Evolutionary conservation across 2,113 vertebrate species (phyloP).

Genomic region (Anhinga anhinga): DNA sequence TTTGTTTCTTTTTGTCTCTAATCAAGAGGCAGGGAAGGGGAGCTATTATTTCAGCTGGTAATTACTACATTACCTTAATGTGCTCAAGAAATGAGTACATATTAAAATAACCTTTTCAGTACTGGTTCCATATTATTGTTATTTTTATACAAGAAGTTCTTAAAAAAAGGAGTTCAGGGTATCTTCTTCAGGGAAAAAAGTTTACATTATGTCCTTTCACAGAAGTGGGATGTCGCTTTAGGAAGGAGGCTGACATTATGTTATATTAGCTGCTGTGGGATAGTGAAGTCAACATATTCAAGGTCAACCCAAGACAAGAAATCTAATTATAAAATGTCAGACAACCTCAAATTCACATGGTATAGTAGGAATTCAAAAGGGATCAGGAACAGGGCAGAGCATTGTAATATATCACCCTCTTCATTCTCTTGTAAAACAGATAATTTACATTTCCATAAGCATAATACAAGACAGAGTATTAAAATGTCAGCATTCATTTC

Average conservation of each 20-base stretch:
- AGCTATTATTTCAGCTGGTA: background rate
- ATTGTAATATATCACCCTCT: background rate
- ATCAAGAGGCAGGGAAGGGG: background rate
- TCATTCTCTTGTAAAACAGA: background rate
- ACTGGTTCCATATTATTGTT: background rate
- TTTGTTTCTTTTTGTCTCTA: background rate
- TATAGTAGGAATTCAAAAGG: background rate
- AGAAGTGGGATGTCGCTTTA: background rate
- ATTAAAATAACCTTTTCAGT: background rate
- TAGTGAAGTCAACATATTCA: background rate
- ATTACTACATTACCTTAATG: background rate
- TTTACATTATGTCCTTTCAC: background rate
- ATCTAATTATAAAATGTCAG: background rate
- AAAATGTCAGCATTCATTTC: background rate
- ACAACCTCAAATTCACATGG: background rate
- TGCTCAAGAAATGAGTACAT: background rate
- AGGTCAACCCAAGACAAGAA: background rate
- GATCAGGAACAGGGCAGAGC: background rate
- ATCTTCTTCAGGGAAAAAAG: background rate
- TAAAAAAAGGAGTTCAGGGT: background rate
- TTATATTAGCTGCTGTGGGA: background rate
- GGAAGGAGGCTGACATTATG: background rate
- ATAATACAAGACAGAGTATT: background rate
- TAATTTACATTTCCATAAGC: background rate
- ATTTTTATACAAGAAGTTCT: background rate